These are phyloP conservation scores for Rhodinocichla rosea DNA, from an alignment of 2,113 vertebrate genomes.

Conservation along the genomic window DNA sequence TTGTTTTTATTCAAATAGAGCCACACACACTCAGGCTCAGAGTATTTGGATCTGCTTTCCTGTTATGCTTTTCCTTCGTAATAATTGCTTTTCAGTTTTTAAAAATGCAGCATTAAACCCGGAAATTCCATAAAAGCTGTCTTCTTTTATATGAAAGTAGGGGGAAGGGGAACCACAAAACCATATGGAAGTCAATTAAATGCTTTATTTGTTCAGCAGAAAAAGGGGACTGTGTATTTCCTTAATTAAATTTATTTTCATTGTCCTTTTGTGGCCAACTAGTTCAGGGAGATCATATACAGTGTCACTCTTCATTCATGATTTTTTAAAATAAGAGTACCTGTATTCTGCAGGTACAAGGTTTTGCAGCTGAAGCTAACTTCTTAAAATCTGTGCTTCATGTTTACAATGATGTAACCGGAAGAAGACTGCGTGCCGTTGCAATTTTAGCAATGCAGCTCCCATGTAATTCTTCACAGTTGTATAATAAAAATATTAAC, in stretches of 20 bases:
- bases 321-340: not conserved
- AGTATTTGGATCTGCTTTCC: slow-evolving; percentile 24
- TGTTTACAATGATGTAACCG: not conserved
- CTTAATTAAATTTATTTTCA: slow-evolving; percentile 39
- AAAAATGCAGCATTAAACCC: slow-evolving; percentile 4
- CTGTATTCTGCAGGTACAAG: not conserved
- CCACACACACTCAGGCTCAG: not conserved
- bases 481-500: not conserved
- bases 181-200: slow-evolving; percentile 38
- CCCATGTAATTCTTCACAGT: not conserved
- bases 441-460: not conserved
- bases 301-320: not conserved
- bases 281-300: not conserved
- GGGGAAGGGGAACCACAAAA: not conserved
- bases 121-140: slow-evolving; percentile 31
- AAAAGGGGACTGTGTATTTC: not conserved
- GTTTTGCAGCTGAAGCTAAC: not conserved
- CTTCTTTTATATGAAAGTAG: slow-evolving; percentile 7
- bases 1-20: slow-evolving; percentile 42
- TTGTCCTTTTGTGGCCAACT: not conserved
- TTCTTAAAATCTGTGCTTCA: not conserved
- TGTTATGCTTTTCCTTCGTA: slow-evolving; percentile 36
- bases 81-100: not conserved
- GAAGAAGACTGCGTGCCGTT: not conserved
- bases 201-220: slow-evolving; percentile 37